Evolutionary conservation across 2,113 vertebrate species (phyloP).

Genomic region (Taxidea taxus): DNA sequence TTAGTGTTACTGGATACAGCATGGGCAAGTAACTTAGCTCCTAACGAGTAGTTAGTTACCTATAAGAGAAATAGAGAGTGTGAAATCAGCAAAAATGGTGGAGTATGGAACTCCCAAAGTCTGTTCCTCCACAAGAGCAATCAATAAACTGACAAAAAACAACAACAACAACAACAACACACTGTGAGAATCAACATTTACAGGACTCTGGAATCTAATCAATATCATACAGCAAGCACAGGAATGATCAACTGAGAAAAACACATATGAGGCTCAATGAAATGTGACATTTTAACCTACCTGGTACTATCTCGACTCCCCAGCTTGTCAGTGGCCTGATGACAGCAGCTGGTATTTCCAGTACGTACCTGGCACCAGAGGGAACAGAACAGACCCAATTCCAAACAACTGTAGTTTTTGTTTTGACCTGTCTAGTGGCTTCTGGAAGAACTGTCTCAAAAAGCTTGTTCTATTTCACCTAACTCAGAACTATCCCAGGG

Average conservation of each 20-base stretch:
- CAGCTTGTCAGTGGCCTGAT: neutral
- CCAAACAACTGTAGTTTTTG: neutral
- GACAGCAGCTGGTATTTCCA: neutral
- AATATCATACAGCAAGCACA: neutral
- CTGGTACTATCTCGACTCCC: neutral
- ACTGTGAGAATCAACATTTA: neutral
- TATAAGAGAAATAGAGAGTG: neutral
- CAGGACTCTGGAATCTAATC: neutral
- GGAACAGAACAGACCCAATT: neutral
- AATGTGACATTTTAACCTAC: neutral
- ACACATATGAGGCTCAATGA: neutral
- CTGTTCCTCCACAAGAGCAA: neutral
- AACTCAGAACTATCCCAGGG: neutral
- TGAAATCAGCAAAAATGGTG: neutral
- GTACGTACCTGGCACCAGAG: neutral
- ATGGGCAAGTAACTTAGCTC: neutral
- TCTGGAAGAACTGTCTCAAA: slow-evolving; percentile 11
- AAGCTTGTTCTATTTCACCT: neutral
- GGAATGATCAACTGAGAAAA: neutral
- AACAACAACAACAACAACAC: fast-evolving
- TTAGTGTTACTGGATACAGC: neutral
- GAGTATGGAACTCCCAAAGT: neutral
- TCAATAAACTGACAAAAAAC: neutral
- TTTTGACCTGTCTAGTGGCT: neutral
- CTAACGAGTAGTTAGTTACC: neutral